phyloP scores from a whole-genome alignment of 2,113 vertebrate genomes.

The Paramisgurnus dabryanus region DNA sequence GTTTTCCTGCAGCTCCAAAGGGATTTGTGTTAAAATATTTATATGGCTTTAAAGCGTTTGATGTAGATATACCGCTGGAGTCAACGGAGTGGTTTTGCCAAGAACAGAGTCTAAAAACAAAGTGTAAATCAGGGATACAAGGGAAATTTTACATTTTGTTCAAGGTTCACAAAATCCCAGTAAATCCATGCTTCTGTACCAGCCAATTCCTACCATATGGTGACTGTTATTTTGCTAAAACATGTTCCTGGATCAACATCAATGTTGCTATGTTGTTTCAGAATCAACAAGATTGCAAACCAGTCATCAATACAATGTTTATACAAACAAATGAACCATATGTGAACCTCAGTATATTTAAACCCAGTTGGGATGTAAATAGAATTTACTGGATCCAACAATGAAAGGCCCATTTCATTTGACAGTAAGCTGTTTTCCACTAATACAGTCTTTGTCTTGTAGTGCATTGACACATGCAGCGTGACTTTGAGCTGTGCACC shows the following conservation, averaged over 20 bases:
- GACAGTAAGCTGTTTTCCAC: slow-evolving; percentile 21
- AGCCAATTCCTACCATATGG: background rate
- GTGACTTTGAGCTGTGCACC: slow-evolving; percentile 56
- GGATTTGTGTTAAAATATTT: slow-evolving; percentile 65
- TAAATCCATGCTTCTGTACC: background rate
- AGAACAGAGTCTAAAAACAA: slow-evolving; percentile 32
- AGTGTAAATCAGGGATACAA: slow-evolving; percentile 32
- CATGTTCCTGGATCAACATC: background rate
- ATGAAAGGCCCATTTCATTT: slow-evolving; percentile 4
- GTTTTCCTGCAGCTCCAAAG: slow-evolving; percentile 41
- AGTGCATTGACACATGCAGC: background rate
- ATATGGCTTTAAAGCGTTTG: slow-evolving; percentile 57
- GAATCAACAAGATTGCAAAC: too few relatives aligned
- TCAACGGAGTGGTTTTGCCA: slow-evolving; percentile 21
- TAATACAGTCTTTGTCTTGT: slow-evolving; percentile 19
- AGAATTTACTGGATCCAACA: slow-evolving; percentile 11
- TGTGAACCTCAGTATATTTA: background rate
- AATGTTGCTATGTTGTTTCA: too few relatives aligned
- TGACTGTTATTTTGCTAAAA: background rate
- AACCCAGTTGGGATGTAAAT: background rate
- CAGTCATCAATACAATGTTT: background rate
- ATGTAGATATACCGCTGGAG: slow-evolving; percentile 47
- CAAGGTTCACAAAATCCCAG: background rate
- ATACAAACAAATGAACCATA: background rate
- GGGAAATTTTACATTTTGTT: background rate